phyloP scores from a whole-genome alignment of 2,888 invertebrate species.

The Coecobrya sp. region DNA sequence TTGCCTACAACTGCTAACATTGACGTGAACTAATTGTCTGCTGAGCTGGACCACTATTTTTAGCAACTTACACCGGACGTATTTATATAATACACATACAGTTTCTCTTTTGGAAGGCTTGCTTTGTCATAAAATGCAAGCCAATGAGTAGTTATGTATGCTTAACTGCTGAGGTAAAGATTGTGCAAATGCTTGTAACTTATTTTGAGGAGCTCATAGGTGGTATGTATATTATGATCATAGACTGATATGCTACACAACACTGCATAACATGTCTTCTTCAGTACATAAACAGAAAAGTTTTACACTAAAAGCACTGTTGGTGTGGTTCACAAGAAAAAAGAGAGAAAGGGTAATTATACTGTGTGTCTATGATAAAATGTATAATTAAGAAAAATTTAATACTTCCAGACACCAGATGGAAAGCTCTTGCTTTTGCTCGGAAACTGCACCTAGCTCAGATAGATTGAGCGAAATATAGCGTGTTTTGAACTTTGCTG shows the following conservation, averaged over 20 bases:
- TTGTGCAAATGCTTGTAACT: no score
- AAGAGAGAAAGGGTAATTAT: slow-evolving; percentile 65
- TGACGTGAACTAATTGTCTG: slow-evolving; percentile 73
- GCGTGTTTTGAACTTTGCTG: slow-evolving; percentile 12
- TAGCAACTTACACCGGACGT: neutral
- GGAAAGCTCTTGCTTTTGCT: neutral
- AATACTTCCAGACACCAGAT: neutral
- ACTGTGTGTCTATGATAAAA: slow-evolving; percentile 59
- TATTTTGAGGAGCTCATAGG: no score
- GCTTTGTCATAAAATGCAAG: no score
- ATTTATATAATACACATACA: neutral
- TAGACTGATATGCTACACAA: neutral
- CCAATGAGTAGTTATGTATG: no score
- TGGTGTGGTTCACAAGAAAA: slow-evolving; percentile 67
- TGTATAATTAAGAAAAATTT: slow-evolving; percentile 59
- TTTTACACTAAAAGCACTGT: slow-evolving; percentile 63
- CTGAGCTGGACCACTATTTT: neutral
- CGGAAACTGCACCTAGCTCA: neutral
- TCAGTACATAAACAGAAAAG: neutral
- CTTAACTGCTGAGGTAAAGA: no score
- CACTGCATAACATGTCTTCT: neutral
- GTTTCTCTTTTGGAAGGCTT: no score
- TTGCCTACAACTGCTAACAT: slow-evolving; percentile 62
- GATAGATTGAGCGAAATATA: slow-evolving; percentile 51
- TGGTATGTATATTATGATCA: neutral